Evolutionary conservation across 2,797 vertebrate species (phyloP), one percentile per base, ranked within the genome.

Genomic region (Hafferia zeledoni): DNA sequence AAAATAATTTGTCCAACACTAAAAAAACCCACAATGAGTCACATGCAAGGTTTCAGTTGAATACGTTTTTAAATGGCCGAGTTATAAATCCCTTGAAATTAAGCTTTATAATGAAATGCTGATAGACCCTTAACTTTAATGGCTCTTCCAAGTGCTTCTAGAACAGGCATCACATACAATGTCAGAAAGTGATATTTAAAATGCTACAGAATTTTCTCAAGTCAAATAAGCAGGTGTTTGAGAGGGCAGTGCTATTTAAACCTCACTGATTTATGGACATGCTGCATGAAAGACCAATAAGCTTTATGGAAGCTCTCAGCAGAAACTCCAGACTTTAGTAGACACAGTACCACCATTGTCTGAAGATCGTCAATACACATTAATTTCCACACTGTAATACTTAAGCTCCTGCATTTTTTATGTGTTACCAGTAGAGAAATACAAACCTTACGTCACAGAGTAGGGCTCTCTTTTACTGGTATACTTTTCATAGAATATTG

Each of bases 61-160:
- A 92, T 86, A 46, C 60, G 81, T 96, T 97, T 96, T 90, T 83
- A 94, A 92, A 94, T 72, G 41, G 13, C 50, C 88, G 60, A 79
- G 41, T 72, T 96, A 96, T 96, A 97, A 97, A 97, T 52, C 64
- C 52, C 80, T 97, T 89, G 94, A 97, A 98, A 97, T 96, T 95
- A 96, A 91, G 95, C 72, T 94, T 96, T 97, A 93, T 97, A 98
- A 98, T 97, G 82, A 97, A 97, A 97, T 94, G 95, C 91, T 97
- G 96, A 97, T 97, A 97, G 96, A 95, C 87, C 56, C 97, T 98
- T 97, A 97, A 97, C 94, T 97, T 97, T 97, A 98, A 97, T 91
- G 78, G 83, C 81, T 93, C 94, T 96, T 98, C 95, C 94, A 97
- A 97, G 95, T 88, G 93, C 92, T 96, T 90, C 92, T 93, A 94